phyloP scores from a whole-genome alignment of 2,888 invertebrate genomes.

The Flexamia atlantica region DNA sequence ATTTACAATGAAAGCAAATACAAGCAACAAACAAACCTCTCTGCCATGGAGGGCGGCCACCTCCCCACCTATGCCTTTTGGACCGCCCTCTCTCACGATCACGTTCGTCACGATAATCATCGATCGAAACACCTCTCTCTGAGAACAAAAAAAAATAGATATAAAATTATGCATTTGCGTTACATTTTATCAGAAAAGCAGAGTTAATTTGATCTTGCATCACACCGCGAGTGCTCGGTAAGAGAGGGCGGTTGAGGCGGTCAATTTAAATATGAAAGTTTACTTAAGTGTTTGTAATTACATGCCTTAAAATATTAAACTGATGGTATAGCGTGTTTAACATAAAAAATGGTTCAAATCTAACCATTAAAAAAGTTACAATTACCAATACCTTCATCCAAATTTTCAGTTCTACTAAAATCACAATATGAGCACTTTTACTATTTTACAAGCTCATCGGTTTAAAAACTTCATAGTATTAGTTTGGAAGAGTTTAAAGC shows the following conservation, averaged over 20 bases:
- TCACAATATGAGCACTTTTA: too few species aligned
- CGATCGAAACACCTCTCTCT: slow-evolving; percentile 62
- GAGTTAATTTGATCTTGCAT: background rate
- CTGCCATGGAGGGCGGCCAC: slow-evolving; percentile 57
- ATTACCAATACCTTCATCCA: too few species aligned
- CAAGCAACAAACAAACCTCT: slow-evolving; percentile 39
- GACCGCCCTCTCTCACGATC: slow-evolving; percentile 63
- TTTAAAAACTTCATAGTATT: too few species aligned
- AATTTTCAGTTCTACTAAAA: too few species aligned
- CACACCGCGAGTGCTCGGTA: background rate
- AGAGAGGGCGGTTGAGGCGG: slow-evolving; percentile 27
- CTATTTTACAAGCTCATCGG: too few species aligned
- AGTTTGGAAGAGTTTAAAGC: too few species aligned
- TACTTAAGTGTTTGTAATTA: too few species aligned
- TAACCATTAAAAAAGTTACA: too few species aligned
- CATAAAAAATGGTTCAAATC: too few species aligned
- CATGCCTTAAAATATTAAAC: too few species aligned
- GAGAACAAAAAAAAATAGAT: slow-evolving; percentile 55
- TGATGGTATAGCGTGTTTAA: too few species aligned
- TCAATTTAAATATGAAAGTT: too few species aligned
- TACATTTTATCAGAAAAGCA: background rate
- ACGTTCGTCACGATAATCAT: slow-evolving; percentile 61
- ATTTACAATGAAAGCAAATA: background rate
- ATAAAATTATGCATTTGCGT: background rate
- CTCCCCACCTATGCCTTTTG: slow-evolving; percentile 57